phyloP scores from a whole-genome alignment of 2,888 invertebrate genomes.

The Norana najaformis region DNA sequence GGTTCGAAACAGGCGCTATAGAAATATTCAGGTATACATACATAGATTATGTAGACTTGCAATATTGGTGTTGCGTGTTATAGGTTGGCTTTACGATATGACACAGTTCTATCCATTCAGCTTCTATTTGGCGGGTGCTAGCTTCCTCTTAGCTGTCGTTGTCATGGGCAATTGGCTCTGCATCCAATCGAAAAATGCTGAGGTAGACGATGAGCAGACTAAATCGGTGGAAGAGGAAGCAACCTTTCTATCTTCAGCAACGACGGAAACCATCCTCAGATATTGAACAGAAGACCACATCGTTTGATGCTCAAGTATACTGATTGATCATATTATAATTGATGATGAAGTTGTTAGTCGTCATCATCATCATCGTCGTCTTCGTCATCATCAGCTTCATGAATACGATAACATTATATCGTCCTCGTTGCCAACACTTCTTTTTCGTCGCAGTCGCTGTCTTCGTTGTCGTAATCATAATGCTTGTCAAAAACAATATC shows the following conservation, averaged over 20 bases:
- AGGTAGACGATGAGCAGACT: neutral
- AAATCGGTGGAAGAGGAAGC: neutral
- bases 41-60: neutral
- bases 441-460: too few species aligned
- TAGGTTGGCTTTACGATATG: slow-evolving; percentile 16
- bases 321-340: too few species aligned
- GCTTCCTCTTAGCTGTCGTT: neutral
- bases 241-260: neutral
- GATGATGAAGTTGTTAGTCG: too few species aligned
- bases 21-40: too few species aligned
- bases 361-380: too few species aligned
- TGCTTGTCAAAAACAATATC: too few species aligned
- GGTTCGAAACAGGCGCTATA: too few species aligned
- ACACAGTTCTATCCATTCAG: neutral
- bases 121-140: neutral
- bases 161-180: slow-evolving; percentile 15
- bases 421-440: too few species aligned
- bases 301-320: neutral
- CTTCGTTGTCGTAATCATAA: too few species aligned
- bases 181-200: neutral
- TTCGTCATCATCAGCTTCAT: too few species aligned
- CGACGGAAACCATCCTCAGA: neutral
- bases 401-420: too few species aligned
- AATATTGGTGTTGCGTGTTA: neutral
- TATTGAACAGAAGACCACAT: neutral